phyloP scores from a whole-genome alignment of 2,888 invertebrate genomes.

The Machimus rusticus region DNA sequence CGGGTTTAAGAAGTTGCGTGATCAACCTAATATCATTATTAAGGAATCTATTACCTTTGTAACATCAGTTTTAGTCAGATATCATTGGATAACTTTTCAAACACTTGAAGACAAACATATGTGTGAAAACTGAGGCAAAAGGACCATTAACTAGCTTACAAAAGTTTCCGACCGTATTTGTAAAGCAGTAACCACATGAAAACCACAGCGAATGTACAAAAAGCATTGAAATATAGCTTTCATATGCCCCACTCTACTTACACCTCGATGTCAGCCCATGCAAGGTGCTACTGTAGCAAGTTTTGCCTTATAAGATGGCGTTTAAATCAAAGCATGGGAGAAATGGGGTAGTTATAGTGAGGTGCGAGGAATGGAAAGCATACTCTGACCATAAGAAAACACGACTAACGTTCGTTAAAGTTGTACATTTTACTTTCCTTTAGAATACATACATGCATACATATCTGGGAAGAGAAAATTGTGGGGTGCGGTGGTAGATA shows the following conservation, averaged over 20 bases:
- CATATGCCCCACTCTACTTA: background rate
- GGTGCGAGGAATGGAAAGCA: slow-evolving; percentile 10
- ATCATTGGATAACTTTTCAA: slow-evolving; percentile 13
- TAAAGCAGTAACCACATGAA: slow-evolving; percentile 20
- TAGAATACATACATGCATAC: background rate
- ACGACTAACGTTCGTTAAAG: background rate
- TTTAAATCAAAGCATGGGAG: background rate
- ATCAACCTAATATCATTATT: slow-evolving; percentile 12
- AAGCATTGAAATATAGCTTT: slow-evolving; percentile 11
- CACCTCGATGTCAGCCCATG: background rate
- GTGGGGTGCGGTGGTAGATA: slow-evolving; percentile 25
- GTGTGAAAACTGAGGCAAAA: slow-evolving; percentile 22
- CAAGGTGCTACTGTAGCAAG: background rate
- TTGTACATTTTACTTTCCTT: background rate
- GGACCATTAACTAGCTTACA: slow-evolving; percentile 1
- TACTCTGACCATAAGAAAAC: slow-evolving; percentile 32
- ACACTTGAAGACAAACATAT: slow-evolving; percentile 12
- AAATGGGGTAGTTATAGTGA: background rate
- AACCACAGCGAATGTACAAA: background rate
- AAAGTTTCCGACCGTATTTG: background rate
- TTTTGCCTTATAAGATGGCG: slow-evolving; percentile 27
- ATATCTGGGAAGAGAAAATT: background rate
- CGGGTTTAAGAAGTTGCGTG: slow-evolving; percentile 10
- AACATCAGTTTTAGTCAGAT: background rate
- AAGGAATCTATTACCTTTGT: slow-evolving; percentile 32